Conservation (phyloP, 1,140 invertebrate species). For the Chironomus tepperi region DNA sequence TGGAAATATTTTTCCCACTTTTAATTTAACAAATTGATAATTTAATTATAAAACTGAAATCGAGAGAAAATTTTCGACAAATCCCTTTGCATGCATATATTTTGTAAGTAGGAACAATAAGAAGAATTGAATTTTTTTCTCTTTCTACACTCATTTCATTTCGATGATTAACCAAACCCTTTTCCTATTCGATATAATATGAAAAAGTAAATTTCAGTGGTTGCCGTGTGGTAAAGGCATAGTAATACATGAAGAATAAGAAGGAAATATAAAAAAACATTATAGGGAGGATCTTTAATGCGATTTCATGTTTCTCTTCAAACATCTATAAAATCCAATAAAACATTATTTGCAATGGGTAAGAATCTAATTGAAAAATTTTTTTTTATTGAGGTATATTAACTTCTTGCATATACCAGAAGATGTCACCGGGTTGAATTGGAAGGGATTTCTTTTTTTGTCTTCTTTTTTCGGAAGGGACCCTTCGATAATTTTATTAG, state of each 20-base stretch:
- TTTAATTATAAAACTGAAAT: slow-evolving; percentile 21
- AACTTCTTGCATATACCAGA: not conserved
- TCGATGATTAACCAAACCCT: not conserved
- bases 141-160: not conserved
- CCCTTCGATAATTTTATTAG: not conserved
- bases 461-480: not conserved
- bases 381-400: not conserved
- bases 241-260: too few species aligned
- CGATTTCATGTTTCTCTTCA: not conserved
- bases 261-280: too few species aligned
- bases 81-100: not conserved
- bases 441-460: not conserved
- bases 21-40: slow-evolving; percentile 24
- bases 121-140: not conserved
- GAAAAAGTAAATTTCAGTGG: slow-evolving; percentile 11
- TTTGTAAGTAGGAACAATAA: not conserved
- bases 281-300: slow-evolving; percentile 9
- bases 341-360: not conserved
- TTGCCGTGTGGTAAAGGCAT: not conserved
- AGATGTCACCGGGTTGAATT: slow-evolving; percentile 11
- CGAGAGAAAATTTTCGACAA: not conserved
- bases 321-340: not conserved
- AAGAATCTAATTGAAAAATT: slow-evolving; percentile 18
- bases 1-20: not conserved
- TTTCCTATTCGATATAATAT: not conserved